Evolutionary conservation across 2,888 invertebrate species (phyloP).

Genomic region (Eilema depressum): DNA sequence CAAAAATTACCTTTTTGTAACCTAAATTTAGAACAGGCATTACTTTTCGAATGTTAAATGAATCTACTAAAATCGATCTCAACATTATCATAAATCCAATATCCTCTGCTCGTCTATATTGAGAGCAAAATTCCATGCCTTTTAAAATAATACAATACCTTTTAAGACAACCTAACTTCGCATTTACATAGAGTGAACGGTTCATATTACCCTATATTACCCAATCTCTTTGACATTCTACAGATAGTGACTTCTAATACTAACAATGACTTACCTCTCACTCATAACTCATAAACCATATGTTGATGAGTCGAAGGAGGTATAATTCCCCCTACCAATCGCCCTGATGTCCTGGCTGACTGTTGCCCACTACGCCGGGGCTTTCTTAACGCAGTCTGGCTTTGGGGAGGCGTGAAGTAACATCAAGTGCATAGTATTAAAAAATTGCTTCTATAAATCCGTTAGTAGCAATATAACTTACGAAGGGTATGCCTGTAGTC

Average conservation of each 20-base stretch:
- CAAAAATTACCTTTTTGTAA: background rate
- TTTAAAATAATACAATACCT: background rate
- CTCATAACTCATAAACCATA: no score
- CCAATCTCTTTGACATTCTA: background rate
- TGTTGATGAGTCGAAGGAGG: no score
- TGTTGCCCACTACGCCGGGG: no score
- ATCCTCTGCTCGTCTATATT: background rate
- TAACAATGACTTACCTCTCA: background rate
- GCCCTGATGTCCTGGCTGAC: no score
- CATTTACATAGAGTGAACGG: background rate
- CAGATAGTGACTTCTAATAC: background rate
- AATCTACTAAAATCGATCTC: background rate
- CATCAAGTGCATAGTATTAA: no score
- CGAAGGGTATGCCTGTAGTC: background rate
- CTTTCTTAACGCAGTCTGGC: no score
- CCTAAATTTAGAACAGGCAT: background rate
- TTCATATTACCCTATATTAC: background rate
- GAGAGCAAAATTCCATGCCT: background rate
- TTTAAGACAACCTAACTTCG: background rate
- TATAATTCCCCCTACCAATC: no score
- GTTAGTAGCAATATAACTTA: no score
- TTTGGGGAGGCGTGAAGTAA: no score
- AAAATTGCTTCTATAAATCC: no score
- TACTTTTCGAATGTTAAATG: background rate
- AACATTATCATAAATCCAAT: background rate